Conservation (phyloP, 2,888 invertebrate genomes). For the Macaria notata region DNA sequence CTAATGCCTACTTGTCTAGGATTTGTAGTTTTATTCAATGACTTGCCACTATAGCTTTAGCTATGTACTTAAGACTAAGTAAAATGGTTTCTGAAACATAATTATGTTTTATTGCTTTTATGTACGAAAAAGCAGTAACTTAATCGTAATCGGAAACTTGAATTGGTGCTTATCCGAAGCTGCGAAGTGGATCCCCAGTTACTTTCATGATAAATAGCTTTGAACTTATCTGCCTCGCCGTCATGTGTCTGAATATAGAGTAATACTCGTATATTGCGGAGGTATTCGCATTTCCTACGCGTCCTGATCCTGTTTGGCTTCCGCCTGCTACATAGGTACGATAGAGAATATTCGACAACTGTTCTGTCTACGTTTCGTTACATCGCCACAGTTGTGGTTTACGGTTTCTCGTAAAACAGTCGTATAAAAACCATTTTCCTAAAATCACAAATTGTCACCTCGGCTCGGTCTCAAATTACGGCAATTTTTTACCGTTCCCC, state of each 20-base stretch:
- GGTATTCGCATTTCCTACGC: constrained; percentile 18
- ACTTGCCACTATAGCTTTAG: no score
- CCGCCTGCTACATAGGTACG: constrained; percentile 13
- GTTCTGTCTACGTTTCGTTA: constrained; percentile 12
- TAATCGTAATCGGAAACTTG: neutral
- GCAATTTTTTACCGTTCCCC: constrained; percentile 28
- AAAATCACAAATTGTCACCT: constrained; percentile 23
- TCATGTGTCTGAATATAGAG: constrained; percentile 12
- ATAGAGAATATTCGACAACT: constrained; percentile 18
- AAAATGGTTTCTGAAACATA: no score
- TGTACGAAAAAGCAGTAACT: neutral
- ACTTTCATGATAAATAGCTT: constrained; percentile 10
- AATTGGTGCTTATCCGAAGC: neutral
- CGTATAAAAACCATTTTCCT: constrained; percentile 20
- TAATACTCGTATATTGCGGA: constrained; percentile 18
- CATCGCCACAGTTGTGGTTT: constrained; percentile 13
- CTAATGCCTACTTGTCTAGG: no score
- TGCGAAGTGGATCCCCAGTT: constrained; percentile 4
- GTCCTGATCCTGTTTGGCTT: constrained; percentile 25
- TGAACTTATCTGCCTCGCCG: constrained; percentile 17
- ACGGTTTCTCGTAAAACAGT: constrained; percentile 20
- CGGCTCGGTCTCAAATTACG: constrained; percentile 23
- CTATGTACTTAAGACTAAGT: no score
- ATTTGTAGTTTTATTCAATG: no score
- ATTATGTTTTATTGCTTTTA: no score